phyloP scores from a whole-genome alignment of 1,140 invertebrate genomes.

The Pogonognathellus flavescens region DNA sequence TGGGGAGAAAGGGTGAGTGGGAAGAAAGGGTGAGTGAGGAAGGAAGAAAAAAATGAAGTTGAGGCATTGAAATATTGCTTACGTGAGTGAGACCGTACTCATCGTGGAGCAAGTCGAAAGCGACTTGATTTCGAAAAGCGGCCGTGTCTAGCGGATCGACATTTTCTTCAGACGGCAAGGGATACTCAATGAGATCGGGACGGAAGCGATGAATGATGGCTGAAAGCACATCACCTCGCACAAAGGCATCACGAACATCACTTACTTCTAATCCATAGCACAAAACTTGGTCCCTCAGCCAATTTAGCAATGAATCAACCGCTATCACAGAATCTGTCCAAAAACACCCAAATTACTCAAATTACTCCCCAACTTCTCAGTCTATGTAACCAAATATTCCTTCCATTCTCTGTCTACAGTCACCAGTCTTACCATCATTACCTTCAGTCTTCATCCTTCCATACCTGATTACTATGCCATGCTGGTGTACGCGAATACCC shows the following conservation, averaged over 20 bases:
- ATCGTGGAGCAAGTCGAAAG: constrained; percentile 84
- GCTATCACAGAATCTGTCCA: constrained; percentile 79
- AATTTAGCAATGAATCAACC: constrained; percentile 81
- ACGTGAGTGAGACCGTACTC: constrained; percentile 84
- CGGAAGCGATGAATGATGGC: constrained; percentile 88
- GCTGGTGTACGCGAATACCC: too few relatives aligned
- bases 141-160: constrained; percentile 77
- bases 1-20: too few relatives aligned
- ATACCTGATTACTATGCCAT: too few relatives aligned
- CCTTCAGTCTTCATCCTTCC: too few relatives aligned
- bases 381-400: too few relatives aligned
- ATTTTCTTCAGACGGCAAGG: constrained; percentile 69
- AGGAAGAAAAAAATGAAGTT: background rate
- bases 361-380: too few relatives aligned
- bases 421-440: too few relatives aligned
- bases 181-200: constrained; percentile 87
- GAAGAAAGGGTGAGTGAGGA: too few relatives aligned
- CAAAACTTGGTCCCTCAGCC: constrained; percentile 82
- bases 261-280: constrained; percentile 78
- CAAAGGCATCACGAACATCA: constrained; percentile 81
- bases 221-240: constrained; percentile 83
- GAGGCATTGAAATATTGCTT: constrained; percentile 60
- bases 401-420: too few relatives aligned
- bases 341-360: constrained; percentile 62
- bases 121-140: constrained; percentile 82